Base-by-base conservation (phyloP, 2,113 vertebrate genomes). In the Corythaeola cristata region DNA sequence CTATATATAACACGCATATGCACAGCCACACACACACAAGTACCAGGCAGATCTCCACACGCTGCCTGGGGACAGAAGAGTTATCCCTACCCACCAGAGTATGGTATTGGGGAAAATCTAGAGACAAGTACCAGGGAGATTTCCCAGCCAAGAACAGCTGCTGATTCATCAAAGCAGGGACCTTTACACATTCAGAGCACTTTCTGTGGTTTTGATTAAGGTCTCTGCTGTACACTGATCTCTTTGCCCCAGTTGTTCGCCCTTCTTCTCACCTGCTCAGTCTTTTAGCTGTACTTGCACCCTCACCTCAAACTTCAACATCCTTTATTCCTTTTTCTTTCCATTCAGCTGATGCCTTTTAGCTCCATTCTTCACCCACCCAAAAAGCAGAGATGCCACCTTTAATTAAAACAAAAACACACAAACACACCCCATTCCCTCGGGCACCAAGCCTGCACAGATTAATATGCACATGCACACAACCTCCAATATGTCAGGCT, bases 401-500 rank as follows among this genome's bases (percentile, higher is more conserved):
- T 96, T 96, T 96, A 96, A 96, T 93, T 96, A 97, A 96, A 91
- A 53, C 74, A 93, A 93, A 96, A 81, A 2, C 81, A 94, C 85
- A 93, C 55, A 85, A 92, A 90, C 72, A 80, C 52, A 80, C 88
- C 73, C 85, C 45, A 10, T 85, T 80, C 83, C 95, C 88, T 86
- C 83, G 41, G 96, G 94, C 94, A 88, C 59, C 0, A 0, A 79
- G 94, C 68, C 95, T 95, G 74, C 92, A 82, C 78, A 88, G 94
- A 96, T 93, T 90, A 96, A 88, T 85, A 89, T 23, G 76, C 50
- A 90, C 88, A 63, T 35, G 68, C 76, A 84, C 93, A 71, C 41
- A 88, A 37, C 47, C 41, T 95, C 79, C 94, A 92, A 79, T 90
- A 80, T 83, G 88, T 66, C 92, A 88, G 75, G 79, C 67, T 80